phyloP scores from a whole-genome alignment of 1,140 invertebrate species.

The Drosophila ercepeae region DNA sequence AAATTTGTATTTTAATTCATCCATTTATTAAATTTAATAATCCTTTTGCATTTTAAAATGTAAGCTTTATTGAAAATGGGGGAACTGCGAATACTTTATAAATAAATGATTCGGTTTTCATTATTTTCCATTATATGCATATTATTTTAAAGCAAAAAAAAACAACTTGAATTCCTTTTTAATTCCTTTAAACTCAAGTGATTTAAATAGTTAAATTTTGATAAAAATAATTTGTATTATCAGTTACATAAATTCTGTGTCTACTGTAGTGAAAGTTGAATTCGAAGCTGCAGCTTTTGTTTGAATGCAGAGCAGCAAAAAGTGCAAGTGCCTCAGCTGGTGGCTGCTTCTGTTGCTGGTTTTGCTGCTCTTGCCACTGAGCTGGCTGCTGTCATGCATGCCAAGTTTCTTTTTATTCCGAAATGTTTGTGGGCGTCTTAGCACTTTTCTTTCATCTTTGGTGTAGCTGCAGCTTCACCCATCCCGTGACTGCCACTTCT shows the following conservation, averaged over 20 bases:
- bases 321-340: conserved; percentile 71
- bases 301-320: conserved; percentile 65
- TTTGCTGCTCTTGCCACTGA: conserved; percentile 17
- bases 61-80: background rate
- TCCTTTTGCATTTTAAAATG: background rate
- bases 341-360: conserved; percentile 20
- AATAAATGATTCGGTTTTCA: no score
- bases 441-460: conserved; percentile 55
- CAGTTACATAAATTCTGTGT: background rate
- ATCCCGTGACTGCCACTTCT: background rate
- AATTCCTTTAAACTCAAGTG: no score
- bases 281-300: conserved; percentile 47
- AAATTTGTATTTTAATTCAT: background rate
- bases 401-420: conserved; percentile 61
- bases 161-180: no score
- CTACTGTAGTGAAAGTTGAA: conserved; percentile 27
- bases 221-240: no score
- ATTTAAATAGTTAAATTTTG: no score
- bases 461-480: conserved; percentile 14
- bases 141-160: no score
- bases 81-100: no score
- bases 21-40: background rate
- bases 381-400: conserved; percentile 56
- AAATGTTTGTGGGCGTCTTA: conserved; percentile 71
- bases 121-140: no score